phyloP scores from a whole-genome alignment of 2,888 invertebrate genomes.

The Lasioglossum zephyrum region DNA sequence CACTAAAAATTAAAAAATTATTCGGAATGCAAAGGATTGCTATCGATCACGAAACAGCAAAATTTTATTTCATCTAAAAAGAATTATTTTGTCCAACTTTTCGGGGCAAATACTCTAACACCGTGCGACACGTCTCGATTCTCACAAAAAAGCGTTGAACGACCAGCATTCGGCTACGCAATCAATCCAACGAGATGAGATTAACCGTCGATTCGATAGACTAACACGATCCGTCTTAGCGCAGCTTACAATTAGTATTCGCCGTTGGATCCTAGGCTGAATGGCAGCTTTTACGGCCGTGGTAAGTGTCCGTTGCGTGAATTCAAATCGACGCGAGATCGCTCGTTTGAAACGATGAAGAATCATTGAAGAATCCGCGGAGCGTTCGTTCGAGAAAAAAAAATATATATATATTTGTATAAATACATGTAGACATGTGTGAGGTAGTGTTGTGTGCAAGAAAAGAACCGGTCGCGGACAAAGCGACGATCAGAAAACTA shows the following conservation, averaged over 20 bases:
- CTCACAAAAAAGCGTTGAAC: too few species aligned
- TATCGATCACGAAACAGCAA: too few species aligned
- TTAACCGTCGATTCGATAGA: not conserved
- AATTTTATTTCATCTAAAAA: too few species aligned
- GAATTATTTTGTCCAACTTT: too few species aligned
- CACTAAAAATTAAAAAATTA: too few species aligned
- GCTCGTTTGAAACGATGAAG: not conserved
- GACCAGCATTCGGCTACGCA: not conserved
- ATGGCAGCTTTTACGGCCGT: not conserved
- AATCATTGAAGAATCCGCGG: not conserved
- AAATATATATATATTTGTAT: not conserved
- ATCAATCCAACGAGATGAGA: not conserved
- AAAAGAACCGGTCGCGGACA: not conserved
- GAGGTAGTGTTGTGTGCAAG: not conserved
- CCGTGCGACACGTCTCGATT: not conserved
- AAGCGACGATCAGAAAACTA: not conserved
- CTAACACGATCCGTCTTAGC: not conserved
- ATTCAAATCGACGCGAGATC: conserved; percentile 15
- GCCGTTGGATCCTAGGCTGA: not conserved
- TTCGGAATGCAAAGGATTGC: too few species aligned
- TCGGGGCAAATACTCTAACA: too few species aligned
- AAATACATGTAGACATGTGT: not conserved
- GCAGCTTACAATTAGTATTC: not conserved
- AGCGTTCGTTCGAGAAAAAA: not conserved
- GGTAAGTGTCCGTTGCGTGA: not conserved